phyloP scores from a whole-genome alignment of 1,140 invertebrate genomes.

The Eciton burchellii region DNA sequence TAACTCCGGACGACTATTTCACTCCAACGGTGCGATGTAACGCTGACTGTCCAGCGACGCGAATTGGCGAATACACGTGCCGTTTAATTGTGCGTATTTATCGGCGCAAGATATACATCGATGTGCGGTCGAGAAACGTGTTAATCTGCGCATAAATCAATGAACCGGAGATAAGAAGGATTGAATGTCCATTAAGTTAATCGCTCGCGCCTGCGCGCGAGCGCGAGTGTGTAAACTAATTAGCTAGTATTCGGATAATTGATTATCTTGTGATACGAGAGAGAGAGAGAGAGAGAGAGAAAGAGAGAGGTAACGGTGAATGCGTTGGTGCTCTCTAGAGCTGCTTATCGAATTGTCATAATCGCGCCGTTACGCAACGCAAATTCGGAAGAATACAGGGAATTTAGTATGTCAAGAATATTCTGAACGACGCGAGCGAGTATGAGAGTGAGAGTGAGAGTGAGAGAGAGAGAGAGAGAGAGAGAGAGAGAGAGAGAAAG shows the following conservation, averaged over 20 bases:
- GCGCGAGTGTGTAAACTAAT: conserved; percentile 58
- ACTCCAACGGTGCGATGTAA: conserved; percentile 51
- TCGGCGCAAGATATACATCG: conserved; percentile 37
- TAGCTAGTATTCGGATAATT: conserved; percentile 74
- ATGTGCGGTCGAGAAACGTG: conserved; percentile 39
- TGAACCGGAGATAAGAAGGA: conserved; percentile 14
- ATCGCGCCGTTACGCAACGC: conserved; percentile 80
- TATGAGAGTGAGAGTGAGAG: too few relatives aligned
- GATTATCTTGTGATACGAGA: conserved; percentile 83
- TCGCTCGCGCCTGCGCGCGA: too few relatives aligned
- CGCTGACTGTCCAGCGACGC: conserved; percentile 43
- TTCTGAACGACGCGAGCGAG: conserved; percentile 48
- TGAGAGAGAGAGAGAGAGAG: too few relatives aligned
- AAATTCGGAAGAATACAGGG: conserved; percentile 86
- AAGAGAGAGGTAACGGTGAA: conserved; percentile 29
- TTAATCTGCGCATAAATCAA: conserved; percentile 21
- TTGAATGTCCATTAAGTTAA: conserved; percentile 27
- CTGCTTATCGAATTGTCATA: conserved; percentile 79
- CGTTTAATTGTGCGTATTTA: conserved; percentile 52
- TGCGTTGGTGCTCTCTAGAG: conserved; percentile 75
- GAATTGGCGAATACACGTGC: conserved; percentile 49
- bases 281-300: conserved; percentile 2
- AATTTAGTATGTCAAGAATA: conserved; percentile 74
- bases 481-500: too few relatives aligned
- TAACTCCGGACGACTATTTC: conserved; percentile 29